These are phyloP conservation scores for Meteorus cinctellus DNA, from an alignment of 2,888 invertebrate genomes.

Conservation along the genomic window DNA sequence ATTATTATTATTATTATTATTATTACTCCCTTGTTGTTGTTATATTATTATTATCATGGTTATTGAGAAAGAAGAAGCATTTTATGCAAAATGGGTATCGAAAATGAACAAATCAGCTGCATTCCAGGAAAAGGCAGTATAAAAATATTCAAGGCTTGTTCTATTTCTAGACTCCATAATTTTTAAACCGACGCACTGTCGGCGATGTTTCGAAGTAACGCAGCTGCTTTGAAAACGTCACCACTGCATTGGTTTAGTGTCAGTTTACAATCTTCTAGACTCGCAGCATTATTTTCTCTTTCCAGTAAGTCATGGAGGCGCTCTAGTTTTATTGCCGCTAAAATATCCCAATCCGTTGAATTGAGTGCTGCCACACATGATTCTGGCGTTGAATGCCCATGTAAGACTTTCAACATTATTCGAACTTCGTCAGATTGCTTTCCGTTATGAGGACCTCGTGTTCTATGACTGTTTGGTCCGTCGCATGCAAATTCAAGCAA, in stretches of 20 bases:
- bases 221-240: slow-evolving; percentile 71
- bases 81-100: background rate
- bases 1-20: no score
- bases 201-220: slow-evolving; percentile 66
- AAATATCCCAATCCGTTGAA: slow-evolving; percentile 90
- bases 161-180: background rate
- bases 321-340: slow-evolving; percentile 89
- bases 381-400: slow-evolving; percentile 76
- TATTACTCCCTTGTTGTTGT: no score
- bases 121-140: background rate
- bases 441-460: slow-evolving; percentile 85
- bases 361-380: slow-evolving; percentile 88
- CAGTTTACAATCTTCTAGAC: slow-evolving; percentile 69
- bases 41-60: background rate
- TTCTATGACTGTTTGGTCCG: slow-evolving; percentile 80
- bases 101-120: background rate
- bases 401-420: slow-evolving; percentile 91
- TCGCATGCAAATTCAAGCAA: slow-evolving; percentile 90
- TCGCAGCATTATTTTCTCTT: slow-evolving; percentile 69
- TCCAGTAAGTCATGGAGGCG: slow-evolving; percentile 76
- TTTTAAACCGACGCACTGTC: slow-evolving; percentile 69
- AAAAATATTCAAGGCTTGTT: background rate
- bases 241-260: slow-evolving; percentile 69
- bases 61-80: background rate
- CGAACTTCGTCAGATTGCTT: slow-evolving; percentile 90